phyloP scores from a whole-genome alignment of 2,888 invertebrate species.

The Strigamia maritima region DNA sequence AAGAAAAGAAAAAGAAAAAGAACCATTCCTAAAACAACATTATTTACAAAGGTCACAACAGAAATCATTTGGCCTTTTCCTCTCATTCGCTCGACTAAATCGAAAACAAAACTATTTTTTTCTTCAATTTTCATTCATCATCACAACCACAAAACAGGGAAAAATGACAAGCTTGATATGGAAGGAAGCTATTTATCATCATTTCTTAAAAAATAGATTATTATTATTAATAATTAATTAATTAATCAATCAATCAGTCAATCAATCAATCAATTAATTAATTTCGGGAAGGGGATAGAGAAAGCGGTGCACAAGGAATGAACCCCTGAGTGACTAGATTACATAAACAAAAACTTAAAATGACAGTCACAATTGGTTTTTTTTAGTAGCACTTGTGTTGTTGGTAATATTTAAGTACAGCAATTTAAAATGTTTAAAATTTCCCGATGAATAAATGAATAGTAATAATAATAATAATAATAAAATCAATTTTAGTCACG shows the following conservation, averaged over 20 bases:
- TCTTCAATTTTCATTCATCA: not conserved
- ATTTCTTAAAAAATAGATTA: not conserved
- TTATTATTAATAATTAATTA: too few species aligned
- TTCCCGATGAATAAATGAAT: not conserved
- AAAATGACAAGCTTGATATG: slow-evolving; percentile 29
- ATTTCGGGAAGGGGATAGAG: too few species aligned
- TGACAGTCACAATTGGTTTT: slow-evolving; percentile 1
- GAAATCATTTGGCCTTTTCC: not conserved
- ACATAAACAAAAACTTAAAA: not conserved
- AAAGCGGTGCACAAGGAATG: not conserved
- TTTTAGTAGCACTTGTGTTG: slow-evolving; percentile 11
- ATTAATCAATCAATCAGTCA: too few species aligned
- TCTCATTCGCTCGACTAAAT: not conserved
- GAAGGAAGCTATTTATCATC: slow-evolving; percentile 16
- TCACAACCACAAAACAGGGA: slow-evolving; percentile 12
- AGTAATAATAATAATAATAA: not conserved
- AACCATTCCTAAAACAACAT: slow-evolving; percentile 7
- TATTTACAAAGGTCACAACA: slow-evolving; percentile 32
- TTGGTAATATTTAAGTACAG: slow-evolving; percentile 8
- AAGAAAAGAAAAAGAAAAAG: not conserved
- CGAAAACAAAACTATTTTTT: not conserved
- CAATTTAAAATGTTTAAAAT: not conserved
- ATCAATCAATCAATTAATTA: too few species aligned
- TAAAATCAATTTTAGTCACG: too few species aligned
- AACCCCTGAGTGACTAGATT: slow-evolving; percentile 33